Evolutionary conservation across 2,888 invertebrate species (phyloP).

Genomic region (Mamestra brassicae): DNA sequence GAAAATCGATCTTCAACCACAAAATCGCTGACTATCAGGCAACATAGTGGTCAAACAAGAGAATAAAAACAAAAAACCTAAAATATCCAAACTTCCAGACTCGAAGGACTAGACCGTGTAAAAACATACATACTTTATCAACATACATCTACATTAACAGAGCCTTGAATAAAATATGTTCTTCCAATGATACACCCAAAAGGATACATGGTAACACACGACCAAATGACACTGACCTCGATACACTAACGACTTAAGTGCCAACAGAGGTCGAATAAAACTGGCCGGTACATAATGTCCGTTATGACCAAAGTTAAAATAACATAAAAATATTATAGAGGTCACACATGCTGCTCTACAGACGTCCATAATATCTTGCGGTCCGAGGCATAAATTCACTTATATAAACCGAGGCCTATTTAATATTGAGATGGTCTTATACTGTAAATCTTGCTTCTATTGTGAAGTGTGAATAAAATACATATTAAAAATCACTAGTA

Average conservation of each 20-base stretch:
- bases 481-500: background rate
- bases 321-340: slow-evolving; percentile 66
- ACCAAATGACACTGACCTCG: slow-evolving; percentile 46
- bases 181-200: slow-evolving; percentile 49
- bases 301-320: slow-evolving; percentile 64
- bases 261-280: slow-evolving; percentile 46
- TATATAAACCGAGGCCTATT: slow-evolving; percentile 47
- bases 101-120: background rate
- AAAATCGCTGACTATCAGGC: background rate
- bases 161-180: slow-evolving; percentile 61
- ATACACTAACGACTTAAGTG: slow-evolving; percentile 38
- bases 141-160: slow-evolving; percentile 47
- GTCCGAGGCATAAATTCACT: slow-evolving; percentile 57
- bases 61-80: background rate
- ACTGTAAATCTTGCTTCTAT: slow-evolving; percentile 15
- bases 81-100: background rate
- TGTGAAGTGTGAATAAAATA: slow-evolving; percentile 8
- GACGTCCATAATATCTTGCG: slow-evolving; percentile 52
- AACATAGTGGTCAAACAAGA: background rate
- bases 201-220: slow-evolving; percentile 42
- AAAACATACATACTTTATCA: slow-evolving; percentile 49
- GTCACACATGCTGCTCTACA: slow-evolving; percentile 66
- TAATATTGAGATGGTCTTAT: slow-evolving; percentile 47
- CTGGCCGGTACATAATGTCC: slow-evolving; percentile 42
- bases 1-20: background rate